Evolutionary conservation across 2,797 vertebrate species (phyloP).

Genomic region (Mus caroli): DNA sequence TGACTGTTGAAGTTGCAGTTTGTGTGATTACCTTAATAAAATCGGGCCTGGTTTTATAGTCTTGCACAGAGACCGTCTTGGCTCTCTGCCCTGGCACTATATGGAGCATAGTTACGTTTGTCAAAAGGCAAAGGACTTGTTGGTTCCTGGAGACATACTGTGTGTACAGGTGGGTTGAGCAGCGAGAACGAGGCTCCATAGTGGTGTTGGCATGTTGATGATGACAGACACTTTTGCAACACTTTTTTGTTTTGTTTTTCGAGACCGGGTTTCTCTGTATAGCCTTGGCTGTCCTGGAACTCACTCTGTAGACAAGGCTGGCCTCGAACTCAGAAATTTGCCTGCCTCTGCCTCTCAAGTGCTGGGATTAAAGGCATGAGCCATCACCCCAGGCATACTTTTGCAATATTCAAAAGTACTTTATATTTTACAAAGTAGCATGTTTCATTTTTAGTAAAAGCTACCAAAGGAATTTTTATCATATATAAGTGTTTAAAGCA

Average conservation of each 20-base stretch:
- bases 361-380: too few relatives aligned
- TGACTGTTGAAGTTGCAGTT: constrained; percentile 71
- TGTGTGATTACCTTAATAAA: constrained; percentile 73
- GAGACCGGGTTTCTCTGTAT: too few relatives aligned
- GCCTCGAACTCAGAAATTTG: too few relatives aligned
- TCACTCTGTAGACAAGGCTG: too few relatives aligned
- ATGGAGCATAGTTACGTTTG: constrained; percentile 74
- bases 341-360: too few relatives aligned
- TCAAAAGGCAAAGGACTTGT: constrained; percentile 81
- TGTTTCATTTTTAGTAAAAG: constrained; percentile 86
- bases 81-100: constrained; percentile 79
- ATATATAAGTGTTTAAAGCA: constrained; percentile 84
- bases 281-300: too few relatives aligned
- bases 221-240: constrained; percentile 79
- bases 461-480: constrained; percentile 88
- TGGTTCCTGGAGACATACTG: constrained; percentile 85
- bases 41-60: constrained; percentile 82
- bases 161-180: constrained; percentile 80
- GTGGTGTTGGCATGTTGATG: constrained; percentile 71
- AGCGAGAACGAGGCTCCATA: constrained; percentile 72
- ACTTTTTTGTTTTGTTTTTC: neutral
- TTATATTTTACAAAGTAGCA: constrained; percentile 85
- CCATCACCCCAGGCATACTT: neutral
- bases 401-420: constrained; percentile 81
- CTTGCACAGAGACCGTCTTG: constrained; percentile 74